Evolutionary conservation across 2,113 vertebrate species (phyloP).

Genomic region (Callocephalon fimbriatum): DNA sequence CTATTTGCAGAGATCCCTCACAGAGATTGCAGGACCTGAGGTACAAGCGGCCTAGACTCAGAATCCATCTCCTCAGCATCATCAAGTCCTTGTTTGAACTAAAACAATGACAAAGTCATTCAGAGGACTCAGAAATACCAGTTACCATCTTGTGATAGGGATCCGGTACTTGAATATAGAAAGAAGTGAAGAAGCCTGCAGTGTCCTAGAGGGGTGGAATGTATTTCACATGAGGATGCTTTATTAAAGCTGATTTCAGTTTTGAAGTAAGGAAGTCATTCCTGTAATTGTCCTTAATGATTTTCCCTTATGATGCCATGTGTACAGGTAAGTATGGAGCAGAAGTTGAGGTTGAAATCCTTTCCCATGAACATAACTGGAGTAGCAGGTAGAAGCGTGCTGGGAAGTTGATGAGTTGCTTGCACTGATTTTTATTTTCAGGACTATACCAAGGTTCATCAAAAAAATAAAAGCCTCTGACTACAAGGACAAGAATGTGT

Average conservation of each 20-base stretch:
- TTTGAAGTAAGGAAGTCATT: background rate
- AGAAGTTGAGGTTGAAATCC: background rate
- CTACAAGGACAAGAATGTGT: constrained; percentile 83
- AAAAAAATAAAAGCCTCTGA: constrained; percentile 80
- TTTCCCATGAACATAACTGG: background rate
- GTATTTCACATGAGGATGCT: background rate
- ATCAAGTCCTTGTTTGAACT: background rate
- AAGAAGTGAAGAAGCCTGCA: background rate
- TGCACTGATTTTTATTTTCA: constrained; percentile 46
- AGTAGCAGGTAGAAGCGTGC: background rate
- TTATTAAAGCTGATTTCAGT: background rate
- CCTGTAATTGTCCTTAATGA: background rate
- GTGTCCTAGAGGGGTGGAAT: background rate
- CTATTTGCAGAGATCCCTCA: background rate
- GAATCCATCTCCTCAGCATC: background rate
- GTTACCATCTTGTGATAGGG: background rate
- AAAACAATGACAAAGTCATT: background rate
- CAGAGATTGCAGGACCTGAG: background rate
- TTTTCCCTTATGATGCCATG: background rate
- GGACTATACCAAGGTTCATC: constrained; percentile 84
- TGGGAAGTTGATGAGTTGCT: background rate
- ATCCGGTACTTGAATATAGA: background rate
- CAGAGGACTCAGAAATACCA: too few relatives aligned
- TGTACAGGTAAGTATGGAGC: background rate
- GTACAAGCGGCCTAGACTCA: background rate